Conservation (phyloP, 2,888 invertebrate species). For the Chirona hameri region DNA sequence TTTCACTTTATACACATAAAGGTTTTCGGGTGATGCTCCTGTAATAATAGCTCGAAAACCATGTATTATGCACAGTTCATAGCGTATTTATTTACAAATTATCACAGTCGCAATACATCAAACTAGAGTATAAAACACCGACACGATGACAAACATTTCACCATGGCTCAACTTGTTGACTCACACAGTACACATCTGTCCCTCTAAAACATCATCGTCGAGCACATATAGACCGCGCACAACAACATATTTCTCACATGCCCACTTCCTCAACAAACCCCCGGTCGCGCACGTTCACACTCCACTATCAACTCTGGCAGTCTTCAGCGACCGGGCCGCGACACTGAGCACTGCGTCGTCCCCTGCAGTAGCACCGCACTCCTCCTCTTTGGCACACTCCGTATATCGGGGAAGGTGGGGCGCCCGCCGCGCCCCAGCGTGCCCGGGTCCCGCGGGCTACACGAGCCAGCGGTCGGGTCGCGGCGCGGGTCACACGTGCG, state of each 20-base stretch:
- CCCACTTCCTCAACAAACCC: background rate
- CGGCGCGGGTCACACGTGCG: background rate
- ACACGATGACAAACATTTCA: background rate
- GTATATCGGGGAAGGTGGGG: background rate
- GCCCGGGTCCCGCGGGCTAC: background rate
- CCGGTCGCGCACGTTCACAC: background rate
- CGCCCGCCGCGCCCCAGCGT: no score
- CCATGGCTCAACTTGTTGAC: no score
- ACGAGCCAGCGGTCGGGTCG: background rate
- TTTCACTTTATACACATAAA: no score
- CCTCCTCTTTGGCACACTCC: constrained; percentile 3
- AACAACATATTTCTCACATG: background rate
- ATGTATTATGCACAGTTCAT: background rate
- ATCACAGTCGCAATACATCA: constrained; percentile 6
- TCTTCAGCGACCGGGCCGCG: background rate
- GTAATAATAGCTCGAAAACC: no score
- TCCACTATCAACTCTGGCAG: background rate
- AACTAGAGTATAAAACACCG: constrained; percentile 6
- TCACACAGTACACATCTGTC: no score
- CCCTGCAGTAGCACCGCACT: background rate
- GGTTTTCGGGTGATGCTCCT: no score
- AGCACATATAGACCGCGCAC: background rate
- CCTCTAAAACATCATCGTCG: no score
- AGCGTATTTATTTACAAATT: constrained; percentile 27
- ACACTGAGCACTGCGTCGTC: no score